These are phyloP conservation scores for Craseonycteris thonglongyai DNA, from an alignment of 2,113 vertebrate genomes.

Conservation along the genomic window DNA sequence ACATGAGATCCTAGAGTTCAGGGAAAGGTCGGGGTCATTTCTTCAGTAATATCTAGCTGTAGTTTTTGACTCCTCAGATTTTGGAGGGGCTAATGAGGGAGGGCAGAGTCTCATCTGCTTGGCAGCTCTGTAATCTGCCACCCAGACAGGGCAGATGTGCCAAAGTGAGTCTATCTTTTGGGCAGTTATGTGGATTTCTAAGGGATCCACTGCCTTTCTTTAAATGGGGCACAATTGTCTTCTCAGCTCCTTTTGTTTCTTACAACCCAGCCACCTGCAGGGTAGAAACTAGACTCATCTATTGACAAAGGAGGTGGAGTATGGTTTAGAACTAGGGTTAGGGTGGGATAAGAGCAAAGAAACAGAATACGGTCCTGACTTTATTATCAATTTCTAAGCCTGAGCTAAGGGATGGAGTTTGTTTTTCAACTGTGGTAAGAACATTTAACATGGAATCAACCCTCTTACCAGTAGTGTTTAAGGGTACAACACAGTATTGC, in stretches of 20 bases:
- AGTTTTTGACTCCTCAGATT: not conserved
- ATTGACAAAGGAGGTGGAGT: not conserved
- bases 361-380: not conserved
- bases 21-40: not conserved
- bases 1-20: not conserved
- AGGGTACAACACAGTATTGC: not conserved
- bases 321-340: not conserved
- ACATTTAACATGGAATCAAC: not conserved
- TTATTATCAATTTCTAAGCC: not conserved
- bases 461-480: not conserved
- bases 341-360: not conserved
- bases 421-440: not conserved
- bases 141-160: not conserved
- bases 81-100: not conserved
- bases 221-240: not conserved
- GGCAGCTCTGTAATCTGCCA: not conserved
- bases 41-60: not conserved
- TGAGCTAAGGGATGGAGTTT: not conserved
- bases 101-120: not conserved
- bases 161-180: not conserved
- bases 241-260: not conserved
- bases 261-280: not conserved
- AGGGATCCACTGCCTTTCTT: not conserved
- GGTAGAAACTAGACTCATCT: not conserved
- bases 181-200: not conserved